These are phyloP conservation scores for Sebastes minor DNA, from an alignment of 2,797 vertebrate species.

Conservation along the genomic window DNA sequence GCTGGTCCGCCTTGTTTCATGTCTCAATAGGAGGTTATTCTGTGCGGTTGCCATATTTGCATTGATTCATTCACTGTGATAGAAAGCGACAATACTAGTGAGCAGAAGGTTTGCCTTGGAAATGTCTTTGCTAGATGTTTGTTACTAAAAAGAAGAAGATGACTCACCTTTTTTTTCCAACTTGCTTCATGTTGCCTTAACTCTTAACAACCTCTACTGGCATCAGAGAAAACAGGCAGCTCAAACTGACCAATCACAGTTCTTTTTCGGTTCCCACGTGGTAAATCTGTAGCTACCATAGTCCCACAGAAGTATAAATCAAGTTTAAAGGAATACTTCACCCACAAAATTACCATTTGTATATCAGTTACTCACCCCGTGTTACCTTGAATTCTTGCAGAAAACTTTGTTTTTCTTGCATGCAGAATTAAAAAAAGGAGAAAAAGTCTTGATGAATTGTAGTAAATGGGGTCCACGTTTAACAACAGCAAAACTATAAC, in stretches of 20 bases:
- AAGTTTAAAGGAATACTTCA: neutral
- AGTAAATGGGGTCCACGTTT: no score
- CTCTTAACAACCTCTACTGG: neutral
- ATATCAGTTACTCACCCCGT: no score
- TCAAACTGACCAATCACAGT: constrained; percentile 1
- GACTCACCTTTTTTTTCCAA: neutral
- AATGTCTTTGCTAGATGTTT: neutral
- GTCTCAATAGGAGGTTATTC: neutral
- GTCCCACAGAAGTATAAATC: neutral
- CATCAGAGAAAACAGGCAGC: neutral
- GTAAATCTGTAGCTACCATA: neutral
- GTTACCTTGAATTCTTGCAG: no score
- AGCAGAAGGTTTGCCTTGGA: neutral
- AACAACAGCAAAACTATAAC: no score
- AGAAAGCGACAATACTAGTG: neutral
- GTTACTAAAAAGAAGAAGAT: neutral
- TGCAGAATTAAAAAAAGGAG: no score
- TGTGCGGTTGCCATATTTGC: neutral
- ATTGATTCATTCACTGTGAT: neutral
- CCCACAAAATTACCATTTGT: no score
- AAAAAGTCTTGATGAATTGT: no score
- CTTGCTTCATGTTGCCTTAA: neutral
- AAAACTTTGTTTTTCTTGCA: no score
- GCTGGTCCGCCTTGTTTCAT: neutral
- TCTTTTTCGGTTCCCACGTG: neutral